Base-by-base conservation (phyloP, 2,797 vertebrate species). In the Oophaga sylvatica region DNA sequence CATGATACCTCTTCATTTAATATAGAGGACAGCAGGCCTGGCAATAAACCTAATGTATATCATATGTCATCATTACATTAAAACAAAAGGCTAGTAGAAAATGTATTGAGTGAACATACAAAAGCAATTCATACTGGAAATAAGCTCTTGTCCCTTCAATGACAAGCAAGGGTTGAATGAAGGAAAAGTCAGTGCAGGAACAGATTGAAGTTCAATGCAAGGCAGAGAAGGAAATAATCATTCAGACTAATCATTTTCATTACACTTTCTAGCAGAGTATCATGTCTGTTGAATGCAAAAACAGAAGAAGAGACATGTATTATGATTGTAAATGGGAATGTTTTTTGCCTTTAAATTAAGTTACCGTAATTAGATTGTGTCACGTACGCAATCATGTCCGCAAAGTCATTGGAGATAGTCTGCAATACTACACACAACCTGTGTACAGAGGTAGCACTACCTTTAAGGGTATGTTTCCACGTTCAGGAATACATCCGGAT, bases 91-190 rank as follows among this genome's bases (percentile, higher is more conserved):
- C 60, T 71, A 53, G 81, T 53, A 71, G 31, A 53, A 80, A 88
- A 80, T 62, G 26, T 84, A 80, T 80, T 80, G 67, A 88, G 76
- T 80, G 82, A 84, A 84, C 53, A 80, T 84, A 80, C 48, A 88
- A 88, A 88, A 53, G 81, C 87, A 80, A 83, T 84, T 88, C 87
- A 88, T 80, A 88, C 41, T 73, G 67, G 87, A 85, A 88, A 80
- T 80, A 84, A 76, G 65, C 87, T 75, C 26, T 17, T 83, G 86
- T 79, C 71, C 81, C 67, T 81, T 88, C 82, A 80, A 75, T 84
- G 82, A 75, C 67, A 83, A 29, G 65, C 82, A 63, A 80, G 41
- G 59, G 53, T 76, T 88, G 57, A 80, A 78, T 65, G 60, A 63
- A 80, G 77, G 82, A 84, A 88, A 84, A 82, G 82, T 88, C 82